These are phyloP conservation scores for Lethenteron camtschaticum DNA, from an alignment of 2,113 vertebrate species.

Conservation along the genomic window DNA sequence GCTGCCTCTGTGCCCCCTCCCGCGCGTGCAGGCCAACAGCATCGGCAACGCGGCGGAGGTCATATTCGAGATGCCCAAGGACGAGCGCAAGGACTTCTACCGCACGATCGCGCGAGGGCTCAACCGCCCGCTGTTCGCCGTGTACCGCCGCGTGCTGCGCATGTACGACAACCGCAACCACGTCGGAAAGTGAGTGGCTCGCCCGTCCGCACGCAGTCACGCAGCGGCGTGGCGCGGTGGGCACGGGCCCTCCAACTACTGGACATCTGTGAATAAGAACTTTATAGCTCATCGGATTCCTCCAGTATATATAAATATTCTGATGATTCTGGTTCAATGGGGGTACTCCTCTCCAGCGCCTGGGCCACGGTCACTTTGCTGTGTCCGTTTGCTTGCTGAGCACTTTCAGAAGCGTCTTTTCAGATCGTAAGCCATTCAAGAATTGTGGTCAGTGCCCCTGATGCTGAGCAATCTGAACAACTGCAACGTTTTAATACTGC, in stretches of 20 bases:
- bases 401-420: too few species aligned
- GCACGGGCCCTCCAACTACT: too few species aligned
- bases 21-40: conserved; percentile 13
- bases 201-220: too few species aligned
- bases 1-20: background rate
- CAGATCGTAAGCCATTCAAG: too few species aligned
- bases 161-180: conserved; percentile 99
- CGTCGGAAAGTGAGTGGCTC: conserved; percentile 70
- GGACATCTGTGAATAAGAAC: too few species aligned
- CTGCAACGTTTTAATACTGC: too few species aligned
- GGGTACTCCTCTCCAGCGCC: too few species aligned
- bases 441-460: too few species aligned
- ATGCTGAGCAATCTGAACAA: too few species aligned
- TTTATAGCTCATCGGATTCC: conserved; percentile 10
- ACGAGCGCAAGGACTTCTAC: conserved; percentile 97
- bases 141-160: conserved; percentile 81
- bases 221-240: too few species aligned
- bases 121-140: conserved; percentile 85
- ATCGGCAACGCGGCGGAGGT: conserved; percentile 92
- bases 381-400: too few species aligned
- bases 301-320: background rate
- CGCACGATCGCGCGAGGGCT: conserved; percentile 83
- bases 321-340: background rate
- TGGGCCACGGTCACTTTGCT: too few species aligned
- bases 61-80: conserved; percentile 99